These are phyloP conservation scores for Romanogobio albipinnatus DNA, from an alignment of 2,113 vertebrate species.

Conservation along the genomic window DNA sequence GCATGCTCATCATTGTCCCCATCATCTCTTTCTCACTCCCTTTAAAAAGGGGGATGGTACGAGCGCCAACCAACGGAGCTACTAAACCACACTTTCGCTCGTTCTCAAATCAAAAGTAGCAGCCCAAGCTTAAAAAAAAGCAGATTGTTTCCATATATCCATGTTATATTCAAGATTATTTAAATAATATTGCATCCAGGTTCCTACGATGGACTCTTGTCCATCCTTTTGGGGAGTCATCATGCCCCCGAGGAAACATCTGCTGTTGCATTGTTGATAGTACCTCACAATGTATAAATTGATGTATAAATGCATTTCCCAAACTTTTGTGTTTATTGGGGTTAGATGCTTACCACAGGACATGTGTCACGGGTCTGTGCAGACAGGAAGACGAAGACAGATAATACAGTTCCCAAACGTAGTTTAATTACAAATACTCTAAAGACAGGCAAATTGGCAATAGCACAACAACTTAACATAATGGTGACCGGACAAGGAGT, in stretches of 20 bases:
- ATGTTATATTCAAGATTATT: background rate
- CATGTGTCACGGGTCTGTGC: no score
- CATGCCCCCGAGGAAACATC: constrained; percentile 12
- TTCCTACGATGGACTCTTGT: background rate
- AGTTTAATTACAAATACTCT: no score
- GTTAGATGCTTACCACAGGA: background rate
- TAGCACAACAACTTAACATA: no score
- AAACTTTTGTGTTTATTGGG: constrained; percentile 2
- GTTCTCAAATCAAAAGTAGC: constrained; percentile 1
- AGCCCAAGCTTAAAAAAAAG: constrained; percentile 45
- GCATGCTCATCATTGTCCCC: background rate
- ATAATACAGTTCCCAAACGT: no score
- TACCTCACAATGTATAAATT: background rate
- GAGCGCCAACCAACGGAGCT: constrained; percentile 31
- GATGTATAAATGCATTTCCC: background rate
- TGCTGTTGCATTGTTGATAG: constrained; percentile 1
- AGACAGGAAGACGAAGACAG: no score
- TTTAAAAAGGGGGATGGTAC: constrained; percentile 21
- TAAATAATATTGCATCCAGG: background rate
- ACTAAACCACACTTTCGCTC: constrained; percentile 37
- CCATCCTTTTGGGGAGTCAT: constrained; percentile 1
- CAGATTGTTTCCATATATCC: constrained; percentile 55
- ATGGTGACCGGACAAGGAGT: no score
- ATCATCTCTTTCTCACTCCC: background rate
- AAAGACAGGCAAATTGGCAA: no score